A percentile compares a stretch with the other conserved stretches of the same genome.
phyloP scores from a whole-genome alignment of 2,888 invertebrate genomes.

The Ditylenchus weischeri region DNA sequence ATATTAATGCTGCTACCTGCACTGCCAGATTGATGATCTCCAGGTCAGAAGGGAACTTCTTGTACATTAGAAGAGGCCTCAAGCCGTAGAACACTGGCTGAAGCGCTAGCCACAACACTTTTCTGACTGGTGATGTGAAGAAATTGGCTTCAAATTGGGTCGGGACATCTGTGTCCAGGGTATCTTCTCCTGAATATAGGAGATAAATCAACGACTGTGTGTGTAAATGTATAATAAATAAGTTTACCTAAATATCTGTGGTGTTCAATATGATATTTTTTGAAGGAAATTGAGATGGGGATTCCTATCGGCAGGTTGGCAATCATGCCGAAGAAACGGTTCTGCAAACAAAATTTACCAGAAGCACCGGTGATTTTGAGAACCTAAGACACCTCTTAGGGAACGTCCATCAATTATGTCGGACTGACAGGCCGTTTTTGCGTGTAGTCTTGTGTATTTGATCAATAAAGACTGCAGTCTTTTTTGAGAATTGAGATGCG shows the following conservation, averaged over 20 bases:
- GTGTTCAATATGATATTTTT: constrained; percentile 89
- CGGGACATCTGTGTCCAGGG: constrained; percentile 89
- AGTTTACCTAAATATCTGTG: constrained; percentile 67
- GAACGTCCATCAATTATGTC: too few species aligned
- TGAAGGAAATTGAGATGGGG: constrained; percentile 91
- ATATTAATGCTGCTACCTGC: constrained; percentile 60
- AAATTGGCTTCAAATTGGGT: constrained; percentile 84
- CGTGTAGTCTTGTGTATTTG: too few species aligned
- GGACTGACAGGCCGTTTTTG: too few species aligned
- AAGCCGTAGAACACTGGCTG: constrained; percentile 94
- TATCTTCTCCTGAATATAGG: constrained; percentile 74
- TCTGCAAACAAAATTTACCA: constrained; percentile 59
- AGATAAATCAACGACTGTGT: not conserved
- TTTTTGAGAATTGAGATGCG: too few species aligned
- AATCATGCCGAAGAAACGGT: constrained; percentile 84
- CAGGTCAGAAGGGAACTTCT: constrained; percentile 67
- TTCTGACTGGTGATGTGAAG: constrained; percentile 84
- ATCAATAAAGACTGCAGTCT: too few species aligned
- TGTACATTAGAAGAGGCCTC: constrained; percentile 70
- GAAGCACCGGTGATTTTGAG: not conserved
- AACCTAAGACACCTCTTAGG: too few species aligned
- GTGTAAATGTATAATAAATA: constrained; percentile 61
- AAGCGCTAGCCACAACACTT: constrained; percentile 83
- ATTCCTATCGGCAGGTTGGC: constrained; percentile 91
- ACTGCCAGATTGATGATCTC: constrained; percentile 82